A percentile compares a stretch with the other conserved stretches of the same genome.
Evolutionary conservation across 2,888 invertebrate genomes (phyloP).

Genomic region (Troides oblongomaculatus): DNA sequence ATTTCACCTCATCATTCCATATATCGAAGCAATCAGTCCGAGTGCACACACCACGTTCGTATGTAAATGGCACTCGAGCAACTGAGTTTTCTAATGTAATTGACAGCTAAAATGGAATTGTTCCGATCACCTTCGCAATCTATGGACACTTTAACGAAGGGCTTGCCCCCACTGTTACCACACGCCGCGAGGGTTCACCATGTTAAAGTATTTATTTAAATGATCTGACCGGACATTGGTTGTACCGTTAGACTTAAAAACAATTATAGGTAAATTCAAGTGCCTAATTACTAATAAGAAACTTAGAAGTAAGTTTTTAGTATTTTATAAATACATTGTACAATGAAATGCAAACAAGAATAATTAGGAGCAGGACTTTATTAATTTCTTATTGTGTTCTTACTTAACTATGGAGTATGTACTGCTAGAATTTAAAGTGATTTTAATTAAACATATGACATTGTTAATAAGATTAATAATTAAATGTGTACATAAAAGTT

Average conservation of each 20-base stretch:
- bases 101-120: constrained; percentile 59
- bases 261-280: too few relatives aligned
- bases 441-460: too few relatives aligned
- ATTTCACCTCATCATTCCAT: constrained; percentile 39
- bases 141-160: constrained; percentile 26
- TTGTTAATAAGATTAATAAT: too few relatives aligned
- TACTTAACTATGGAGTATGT: too few relatives aligned
- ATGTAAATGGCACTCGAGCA: constrained; percentile 54
- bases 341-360: too few relatives aligned
- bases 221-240: background rate
- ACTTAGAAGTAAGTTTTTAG: too few relatives aligned
- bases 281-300: too few relatives aligned
- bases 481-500: too few relatives aligned
- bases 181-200: constrained; percentile 13
- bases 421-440: too few relatives aligned
- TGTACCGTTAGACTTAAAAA: background rate
- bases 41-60: constrained; percentile 52
- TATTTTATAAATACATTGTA: too few relatives aligned
- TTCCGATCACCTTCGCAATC: constrained; percentile 34
- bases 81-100: constrained; percentile 71
- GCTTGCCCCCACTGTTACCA: constrained; percentile 24
- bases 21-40: constrained; percentile 54
- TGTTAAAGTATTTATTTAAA: constrained; percentile 22
- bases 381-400: too few relatives aligned
- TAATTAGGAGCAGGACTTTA: too few relatives aligned